phyloP scores from a whole-genome alignment of 2,797 vertebrate genomes.

The Hippopotamyrus pictus region DNA sequence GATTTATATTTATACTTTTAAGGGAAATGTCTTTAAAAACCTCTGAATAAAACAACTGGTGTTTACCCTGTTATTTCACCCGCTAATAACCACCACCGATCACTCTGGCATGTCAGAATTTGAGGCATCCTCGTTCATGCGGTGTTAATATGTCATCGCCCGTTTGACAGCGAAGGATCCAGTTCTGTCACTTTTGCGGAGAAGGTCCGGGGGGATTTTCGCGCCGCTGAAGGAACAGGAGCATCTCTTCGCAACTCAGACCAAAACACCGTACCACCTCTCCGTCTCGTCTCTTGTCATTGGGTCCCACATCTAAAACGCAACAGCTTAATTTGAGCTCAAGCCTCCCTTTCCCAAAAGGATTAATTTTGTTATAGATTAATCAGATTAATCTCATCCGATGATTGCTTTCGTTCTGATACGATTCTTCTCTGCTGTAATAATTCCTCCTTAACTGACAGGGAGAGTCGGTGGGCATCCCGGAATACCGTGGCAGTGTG shows the following conservation, averaged over 20 bases:
- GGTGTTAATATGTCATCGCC: neutral
- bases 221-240: no score
- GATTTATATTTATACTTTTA: neutral
- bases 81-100: neutral
- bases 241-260: neutral
- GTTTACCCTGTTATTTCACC: neutral
- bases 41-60: neutral
- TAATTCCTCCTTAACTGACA: slow-evolving; percentile 36
- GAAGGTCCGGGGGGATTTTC: neutral
- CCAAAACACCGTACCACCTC: neutral
- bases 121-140: neutral
- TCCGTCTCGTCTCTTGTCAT: no score
- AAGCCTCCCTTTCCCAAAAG: slow-evolving; percentile 36
- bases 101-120: neutral
- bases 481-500: neutral
- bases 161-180: neutral
- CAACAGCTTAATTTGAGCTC: slow-evolving; percentile 29
- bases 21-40: neutral
- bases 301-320: neutral
- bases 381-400: slow-evolving; percentile 19
- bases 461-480: slow-evolving; percentile 18
- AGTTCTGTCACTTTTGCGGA: neutral
- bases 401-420: slow-evolving; percentile 43
- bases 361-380: slow-evolving; percentile 30
- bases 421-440: slow-evolving; percentile 31